Conservation (phyloP, 1,140 invertebrate species). For the Apocrypta bakeri region DNA sequence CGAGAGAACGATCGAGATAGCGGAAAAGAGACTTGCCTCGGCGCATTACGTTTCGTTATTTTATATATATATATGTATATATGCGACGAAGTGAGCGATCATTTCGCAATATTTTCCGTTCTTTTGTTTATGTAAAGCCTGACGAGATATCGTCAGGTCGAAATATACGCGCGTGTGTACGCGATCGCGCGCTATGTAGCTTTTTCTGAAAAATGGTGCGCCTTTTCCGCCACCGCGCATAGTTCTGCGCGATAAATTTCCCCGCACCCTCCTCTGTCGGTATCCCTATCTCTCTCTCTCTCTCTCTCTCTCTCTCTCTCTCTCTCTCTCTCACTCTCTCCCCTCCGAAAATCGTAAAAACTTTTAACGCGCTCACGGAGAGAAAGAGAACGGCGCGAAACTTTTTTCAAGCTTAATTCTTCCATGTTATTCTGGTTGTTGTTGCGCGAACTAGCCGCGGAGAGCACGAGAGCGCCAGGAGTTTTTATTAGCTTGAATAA, state of each 20-base stretch:
- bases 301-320: neutral
- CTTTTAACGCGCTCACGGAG: too few species aligned
- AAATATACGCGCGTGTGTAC: too few species aligned
- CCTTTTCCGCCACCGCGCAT: too few species aligned
- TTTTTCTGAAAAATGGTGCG: neutral
- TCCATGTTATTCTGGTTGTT: neutral
- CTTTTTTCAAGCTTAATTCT: neutral
- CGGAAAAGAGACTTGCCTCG: neutral
- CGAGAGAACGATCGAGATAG: neutral
- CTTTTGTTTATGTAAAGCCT: too few species aligned
- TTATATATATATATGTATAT: too few species aligned
- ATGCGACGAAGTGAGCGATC: too few species aligned
- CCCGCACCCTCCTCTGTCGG: too few species aligned
- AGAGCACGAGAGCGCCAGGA: too few species aligned
- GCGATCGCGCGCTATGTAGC: neutral
- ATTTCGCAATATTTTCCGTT: neutral
- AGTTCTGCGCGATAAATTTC: too few species aligned
- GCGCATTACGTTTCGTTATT: neutral
- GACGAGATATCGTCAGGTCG: too few species aligned
- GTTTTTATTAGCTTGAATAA: neutral
- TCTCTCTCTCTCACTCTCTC: neutral
- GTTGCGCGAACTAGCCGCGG: neutral
- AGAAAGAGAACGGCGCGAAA: neutral
- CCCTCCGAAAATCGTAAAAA: neutral
- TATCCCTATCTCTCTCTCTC: too few species aligned